These are phyloP conservation scores for Notechis scutatus DNA, from an alignment of 2,113 vertebrate genomes.

Conservation along the genomic window DNA sequence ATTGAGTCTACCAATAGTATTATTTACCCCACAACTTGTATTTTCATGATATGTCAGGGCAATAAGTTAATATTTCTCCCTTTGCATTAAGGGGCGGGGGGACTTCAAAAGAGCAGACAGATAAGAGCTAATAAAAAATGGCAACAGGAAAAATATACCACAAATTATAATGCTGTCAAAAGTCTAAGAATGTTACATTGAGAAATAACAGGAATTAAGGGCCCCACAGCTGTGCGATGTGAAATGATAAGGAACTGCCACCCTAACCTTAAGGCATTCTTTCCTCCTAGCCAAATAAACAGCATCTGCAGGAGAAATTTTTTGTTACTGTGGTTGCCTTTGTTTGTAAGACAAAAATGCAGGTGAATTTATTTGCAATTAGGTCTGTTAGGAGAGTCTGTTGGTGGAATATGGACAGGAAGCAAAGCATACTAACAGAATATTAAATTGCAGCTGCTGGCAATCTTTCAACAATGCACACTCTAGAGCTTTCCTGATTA, in stretches of 20 bases:
- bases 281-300: conserved; percentile 43
- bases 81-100: conserved; percentile 38
- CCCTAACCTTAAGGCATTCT: conserved; percentile 41
- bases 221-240: conserved; percentile 56
- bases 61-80: conserved; percentile 59
- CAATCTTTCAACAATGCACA: conserved; percentile 50
- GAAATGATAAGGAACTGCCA: conserved; percentile 50
- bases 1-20: too few relatives aligned
- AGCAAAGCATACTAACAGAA: conserved; percentile 14
- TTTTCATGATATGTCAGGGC: conserved; percentile 33
- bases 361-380: conserved; percentile 31
- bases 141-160: conserved; percentile 48
- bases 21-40: conserved; percentile 17
- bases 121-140: conserved; percentile 59
- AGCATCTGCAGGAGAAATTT: conserved; percentile 13
- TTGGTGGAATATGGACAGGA: not conserved
- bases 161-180: conserved; percentile 61
- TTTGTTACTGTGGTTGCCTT: not conserved
- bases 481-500: conserved; percentile 54
- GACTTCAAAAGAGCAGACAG: conserved; percentile 49
- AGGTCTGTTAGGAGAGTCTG: conserved; percentile 28
- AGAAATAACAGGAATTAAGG: conserved; percentile 67
- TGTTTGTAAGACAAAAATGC: conserved; percentile 29
- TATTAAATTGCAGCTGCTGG: conserved; percentile 39
- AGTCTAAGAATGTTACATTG: conserved; percentile 62